A percentile compares a stretch with the other conserved stretches of the same genome.
Conservation (phyloP, 2,888 invertebrate genomes). For the Macrophya alboannulata region DNA sequence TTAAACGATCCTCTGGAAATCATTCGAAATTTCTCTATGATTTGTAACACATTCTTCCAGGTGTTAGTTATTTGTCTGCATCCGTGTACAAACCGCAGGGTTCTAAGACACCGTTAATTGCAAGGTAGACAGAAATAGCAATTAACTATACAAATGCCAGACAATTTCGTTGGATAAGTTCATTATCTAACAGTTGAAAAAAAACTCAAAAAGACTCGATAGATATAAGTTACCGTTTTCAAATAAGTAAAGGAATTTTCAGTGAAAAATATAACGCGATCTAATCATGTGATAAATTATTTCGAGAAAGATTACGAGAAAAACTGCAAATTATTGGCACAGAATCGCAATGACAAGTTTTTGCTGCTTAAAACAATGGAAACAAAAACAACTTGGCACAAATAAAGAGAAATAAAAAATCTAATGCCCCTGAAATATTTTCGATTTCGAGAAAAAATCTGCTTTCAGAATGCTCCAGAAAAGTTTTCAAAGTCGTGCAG, state of each 20-base stretch:
- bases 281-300: neutral
- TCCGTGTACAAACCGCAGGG: neutral
- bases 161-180: neutral
- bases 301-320: neutral
- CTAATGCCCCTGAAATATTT: neutral
- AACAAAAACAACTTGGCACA: neutral
- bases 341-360: neutral
- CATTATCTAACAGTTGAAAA: neutral
- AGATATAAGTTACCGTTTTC: neutral
- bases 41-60: too few species aligned
- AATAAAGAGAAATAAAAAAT: neutral
- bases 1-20: too few species aligned
- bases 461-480: neutral
- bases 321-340: neutral
- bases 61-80: too few species aligned
- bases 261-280: neutral
- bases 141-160: neutral
- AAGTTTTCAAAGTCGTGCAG: neutral
- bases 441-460: neutral
- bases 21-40: too few species aligned
- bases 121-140: neutral
- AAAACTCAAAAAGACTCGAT: neutral
- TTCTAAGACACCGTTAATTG: neutral
- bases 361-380: neutral
- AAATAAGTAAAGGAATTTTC: neutral